A percentile compares a stretch with the other conserved stretches of the same genome.
Conservation (phyloP, 2,113 vertebrate species). For the Pristiophorus japonicus region DNA sequence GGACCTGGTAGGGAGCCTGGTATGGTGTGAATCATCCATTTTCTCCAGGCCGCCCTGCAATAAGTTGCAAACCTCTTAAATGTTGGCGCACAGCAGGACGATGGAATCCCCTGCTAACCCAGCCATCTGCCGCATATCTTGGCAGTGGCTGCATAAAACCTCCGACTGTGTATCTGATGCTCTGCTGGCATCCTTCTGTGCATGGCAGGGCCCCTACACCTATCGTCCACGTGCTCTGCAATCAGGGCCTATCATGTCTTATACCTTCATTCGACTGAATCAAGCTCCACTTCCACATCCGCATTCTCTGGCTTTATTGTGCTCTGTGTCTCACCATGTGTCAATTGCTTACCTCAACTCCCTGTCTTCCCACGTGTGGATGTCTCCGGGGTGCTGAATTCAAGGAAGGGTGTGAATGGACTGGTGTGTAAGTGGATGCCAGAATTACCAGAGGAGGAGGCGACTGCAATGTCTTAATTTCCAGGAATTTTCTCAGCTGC, state of each 20-base stretch:
- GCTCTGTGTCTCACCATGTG: neutral
- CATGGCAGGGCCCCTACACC: neutral
- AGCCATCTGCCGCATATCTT: neutral
- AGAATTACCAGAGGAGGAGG: neutral
- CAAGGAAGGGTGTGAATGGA: neutral
- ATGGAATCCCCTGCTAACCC: neutral
- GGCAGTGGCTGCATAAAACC: neutral
- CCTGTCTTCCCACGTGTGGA: neutral
- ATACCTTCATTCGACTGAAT: neutral
- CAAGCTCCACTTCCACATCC: neutral
- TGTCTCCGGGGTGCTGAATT: neutral
- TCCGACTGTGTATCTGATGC: neutral
- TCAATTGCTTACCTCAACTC: neutral
- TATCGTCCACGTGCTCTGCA: neutral
- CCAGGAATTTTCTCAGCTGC: neutral
- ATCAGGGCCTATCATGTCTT: neutral
- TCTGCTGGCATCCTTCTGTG: neutral
- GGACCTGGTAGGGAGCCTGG: neutral
- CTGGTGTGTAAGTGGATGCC: neutral
- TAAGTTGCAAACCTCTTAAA: neutral
- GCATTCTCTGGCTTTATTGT: neutral
- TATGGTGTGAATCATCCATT: neutral
- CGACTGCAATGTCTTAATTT: neutral
- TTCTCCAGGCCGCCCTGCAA: neutral
- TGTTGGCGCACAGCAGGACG: neutral